A percentile compares a stretch with the other conserved stretches of the same genome.
Conservation (phyloP, 2,888 invertebrate genomes). For the Gymnocheta viridis region DNA sequence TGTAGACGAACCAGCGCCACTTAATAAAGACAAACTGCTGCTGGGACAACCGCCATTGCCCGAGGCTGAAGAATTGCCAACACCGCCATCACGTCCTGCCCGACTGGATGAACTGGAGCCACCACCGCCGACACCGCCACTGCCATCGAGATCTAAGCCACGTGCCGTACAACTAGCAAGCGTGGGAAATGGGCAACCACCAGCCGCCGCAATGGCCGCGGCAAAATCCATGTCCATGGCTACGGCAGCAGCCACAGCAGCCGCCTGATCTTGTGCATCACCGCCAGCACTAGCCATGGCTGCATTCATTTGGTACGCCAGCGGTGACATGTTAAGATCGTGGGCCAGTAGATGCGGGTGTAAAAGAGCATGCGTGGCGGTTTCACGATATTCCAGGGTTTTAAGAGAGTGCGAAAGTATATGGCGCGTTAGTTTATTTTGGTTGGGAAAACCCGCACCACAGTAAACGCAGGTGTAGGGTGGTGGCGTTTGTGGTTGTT, state of each 20-base stretch:
- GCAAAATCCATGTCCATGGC: conserved; percentile 78
- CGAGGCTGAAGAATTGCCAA: conserved; percentile 73
- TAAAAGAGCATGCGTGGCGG: conserved; percentile 83
- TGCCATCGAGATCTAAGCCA: conserved; percentile 72
- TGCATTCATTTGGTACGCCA: conserved; percentile 81
- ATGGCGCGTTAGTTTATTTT: conserved; percentile 94
- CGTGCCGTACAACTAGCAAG: conserved; percentile 74
- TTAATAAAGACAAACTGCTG: conserved; percentile 71
- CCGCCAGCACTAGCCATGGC: conserved; percentile 77
- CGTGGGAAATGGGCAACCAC: conserved; percentile 73
- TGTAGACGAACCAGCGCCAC: conserved; percentile 76
- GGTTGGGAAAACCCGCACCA: conserved; percentile 93
- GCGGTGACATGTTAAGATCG: conserved; percentile 78
- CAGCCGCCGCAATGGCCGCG: conserved; percentile 76
- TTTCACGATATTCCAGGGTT: conserved; percentile 92
- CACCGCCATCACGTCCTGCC: conserved; percentile 72
- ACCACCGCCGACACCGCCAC: conserved; percentile 73
- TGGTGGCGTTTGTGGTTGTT: conserved; percentile 79
- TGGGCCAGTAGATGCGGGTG: conserved; percentile 84
- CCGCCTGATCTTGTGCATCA: conserved; percentile 79
- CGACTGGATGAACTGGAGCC: conserved; percentile 70
- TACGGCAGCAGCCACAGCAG: conserved; percentile 78
- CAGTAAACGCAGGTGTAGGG: conserved; percentile 94
- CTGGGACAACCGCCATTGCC: conserved; percentile 78
- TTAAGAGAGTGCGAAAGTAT: conserved; percentile 94